Conservation (phyloP, 2,888 invertebrate genomes). For the Thereva nobilitata region DNA sequence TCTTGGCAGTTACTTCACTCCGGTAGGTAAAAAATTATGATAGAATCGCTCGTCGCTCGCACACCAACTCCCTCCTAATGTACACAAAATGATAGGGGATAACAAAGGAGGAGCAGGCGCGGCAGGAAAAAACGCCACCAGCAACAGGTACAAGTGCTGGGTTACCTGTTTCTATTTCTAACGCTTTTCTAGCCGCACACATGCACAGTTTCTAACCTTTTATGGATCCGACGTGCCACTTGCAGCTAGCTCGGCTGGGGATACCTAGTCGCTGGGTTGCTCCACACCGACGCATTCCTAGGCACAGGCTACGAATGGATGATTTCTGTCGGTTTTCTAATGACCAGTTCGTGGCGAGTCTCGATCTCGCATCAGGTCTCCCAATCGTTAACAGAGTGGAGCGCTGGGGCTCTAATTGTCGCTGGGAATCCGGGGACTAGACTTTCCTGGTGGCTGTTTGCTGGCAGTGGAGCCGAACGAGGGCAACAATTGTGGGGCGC, state of each 20-base stretch:
- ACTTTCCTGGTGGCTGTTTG: no score
- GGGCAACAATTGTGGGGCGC: no score
- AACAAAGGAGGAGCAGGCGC: slow-evolving; percentile 32
- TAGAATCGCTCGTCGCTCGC: slow-evolving; percentile 17
- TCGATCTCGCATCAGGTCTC: no score
- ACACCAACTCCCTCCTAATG: slow-evolving; percentile 14
- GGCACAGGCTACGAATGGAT: slow-evolving; percentile 24
- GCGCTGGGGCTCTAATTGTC: no score
- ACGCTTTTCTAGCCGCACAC: slow-evolving; percentile 29
- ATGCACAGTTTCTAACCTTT: slow-evolving; percentile 28
- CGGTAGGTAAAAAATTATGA: slow-evolving; percentile 21
- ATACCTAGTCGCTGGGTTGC: slow-evolving; percentile 12
- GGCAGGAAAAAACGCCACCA: slow-evolving; percentile 35
- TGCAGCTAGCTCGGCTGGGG: slow-evolving; percentile 20
- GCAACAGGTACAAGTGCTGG: slow-evolving; percentile 32
- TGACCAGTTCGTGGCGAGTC: slow-evolving; percentile 5
- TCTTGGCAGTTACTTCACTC: slow-evolving; percentile 24
- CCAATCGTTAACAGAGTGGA: no score
- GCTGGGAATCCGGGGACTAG: no score
- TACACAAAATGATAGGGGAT: slow-evolving; percentile 28
- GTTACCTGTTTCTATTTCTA: slow-evolving; percentile 32
- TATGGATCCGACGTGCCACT: slow-evolving; percentile 30
- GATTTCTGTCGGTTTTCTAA: slow-evolving; percentile 33
- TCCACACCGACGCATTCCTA: slow-evolving; percentile 6
- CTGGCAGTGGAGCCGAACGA: no score